Evolutionary conservation across 2,888 invertebrate species (phyloP), one percentile per base, ranked within the genome.

Genomic region (Ceratothoa steindachneri): DNA sequence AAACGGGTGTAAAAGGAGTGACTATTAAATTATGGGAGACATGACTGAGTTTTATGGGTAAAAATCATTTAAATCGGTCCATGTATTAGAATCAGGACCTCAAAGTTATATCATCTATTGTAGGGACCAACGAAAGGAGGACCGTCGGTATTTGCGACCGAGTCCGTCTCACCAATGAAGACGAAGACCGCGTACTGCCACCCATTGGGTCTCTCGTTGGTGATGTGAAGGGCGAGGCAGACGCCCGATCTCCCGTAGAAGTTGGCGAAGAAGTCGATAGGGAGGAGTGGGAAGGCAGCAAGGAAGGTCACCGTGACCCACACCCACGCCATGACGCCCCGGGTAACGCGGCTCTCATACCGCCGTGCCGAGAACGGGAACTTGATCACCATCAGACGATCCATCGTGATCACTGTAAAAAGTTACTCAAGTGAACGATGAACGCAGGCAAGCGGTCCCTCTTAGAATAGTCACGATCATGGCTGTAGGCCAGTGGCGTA

Each of bases 131-230:
- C n/a, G n/a, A n/a, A n/a, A n/a, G n/a, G n/a, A n/a, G n/a, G n/a
- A n/a, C n/a, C n/a, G n/a, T n/a, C n/a, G n/a, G n/a, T n/a, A n/a
- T n/a, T n/a, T n/a, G n/a, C n/a, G n/a, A n/a, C n/a, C n/a, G n/a
- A n/a, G n/a, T n/a, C n/a, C n/a, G n/a, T 41, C 75, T 70, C 77
- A 83, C 83, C 81, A 19, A 87, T 81, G 81, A 87, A 87, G n/a
- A 87, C 84, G 78, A 85, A 85, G 24, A 87, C 86, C 0, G 87
- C 86, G 81, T 86, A 87, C 81, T 87, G 85, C 87, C 87, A 87
- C 9, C 87, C 87, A 68, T 82, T 84, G 0, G 86, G 86, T 77
- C 85, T 84, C 52, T 85, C 85, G 7, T 84, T 84, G 3, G 87
- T 87, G 68, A 87, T 86, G 81, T 87, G 87, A 28, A 87, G 83